phyloP scores from a whole-genome alignment of 2,888 invertebrate species.

The Entomobrya multifasciata region DNA sequence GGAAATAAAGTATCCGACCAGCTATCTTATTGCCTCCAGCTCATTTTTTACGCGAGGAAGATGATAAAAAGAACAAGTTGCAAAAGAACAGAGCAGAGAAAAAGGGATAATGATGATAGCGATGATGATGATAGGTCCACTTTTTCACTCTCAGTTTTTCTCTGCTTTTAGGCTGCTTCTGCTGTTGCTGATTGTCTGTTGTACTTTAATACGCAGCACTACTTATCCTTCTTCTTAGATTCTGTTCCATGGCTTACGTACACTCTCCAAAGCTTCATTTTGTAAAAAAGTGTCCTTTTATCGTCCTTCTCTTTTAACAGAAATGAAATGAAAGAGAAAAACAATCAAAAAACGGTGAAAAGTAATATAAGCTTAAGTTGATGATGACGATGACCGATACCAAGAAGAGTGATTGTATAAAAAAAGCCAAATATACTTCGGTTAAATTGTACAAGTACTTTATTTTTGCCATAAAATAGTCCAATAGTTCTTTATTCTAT shows the following conservation, averaged over 20 bases:
- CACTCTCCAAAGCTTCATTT: constrained; percentile 16
- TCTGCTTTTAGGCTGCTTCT: no score
- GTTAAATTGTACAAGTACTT: neutral
- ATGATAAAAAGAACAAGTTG: no score
- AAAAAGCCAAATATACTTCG: neutral
- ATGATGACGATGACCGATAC: neutral
- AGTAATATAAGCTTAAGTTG: constrained; percentile 13
- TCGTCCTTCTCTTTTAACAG: neutral
- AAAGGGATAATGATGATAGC: constrained; percentile 2
- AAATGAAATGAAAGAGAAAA: constrained; percentile 9
- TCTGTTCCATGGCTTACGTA: neutral
- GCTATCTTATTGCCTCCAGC: neutral
- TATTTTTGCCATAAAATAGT: no score
- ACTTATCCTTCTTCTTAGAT: neutral
- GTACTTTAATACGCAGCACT: neutral
- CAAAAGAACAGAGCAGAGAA: constrained; percentile 8
- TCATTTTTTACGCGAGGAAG: neutral
- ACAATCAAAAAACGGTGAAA: neutral
- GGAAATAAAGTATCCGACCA: neutral
- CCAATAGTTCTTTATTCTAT: no score
- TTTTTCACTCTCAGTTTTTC: neutral
- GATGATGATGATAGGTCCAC: constrained; percentile 11
- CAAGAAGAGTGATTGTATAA: neutral
- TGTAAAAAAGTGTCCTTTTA: neutral
- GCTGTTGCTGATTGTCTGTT: neutral